Evolutionary conservation across 1,140 invertebrate genomes (phyloP).

Genomic region (Apolygus lucorum): DNA sequence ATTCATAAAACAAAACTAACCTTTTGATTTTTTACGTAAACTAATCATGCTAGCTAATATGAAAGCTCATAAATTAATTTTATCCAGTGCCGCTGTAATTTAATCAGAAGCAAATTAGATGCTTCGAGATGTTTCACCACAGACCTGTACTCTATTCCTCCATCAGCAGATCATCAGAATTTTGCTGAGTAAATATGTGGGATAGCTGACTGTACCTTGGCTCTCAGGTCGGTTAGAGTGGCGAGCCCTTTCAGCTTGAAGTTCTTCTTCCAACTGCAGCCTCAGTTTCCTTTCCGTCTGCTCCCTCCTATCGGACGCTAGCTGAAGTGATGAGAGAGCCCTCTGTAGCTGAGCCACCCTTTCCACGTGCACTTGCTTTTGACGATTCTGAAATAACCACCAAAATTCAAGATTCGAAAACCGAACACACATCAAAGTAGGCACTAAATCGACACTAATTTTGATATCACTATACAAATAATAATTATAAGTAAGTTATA

Average conservation of each 20-base stretch:
- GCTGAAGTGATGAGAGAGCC: conserved; percentile 71
- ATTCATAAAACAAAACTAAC: too few species aligned
- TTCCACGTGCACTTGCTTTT: conserved; percentile 78
- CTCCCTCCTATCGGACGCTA: conserved; percentile 72
- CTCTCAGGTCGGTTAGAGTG: conserved; percentile 32
- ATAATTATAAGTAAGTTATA: conserved; percentile 13
- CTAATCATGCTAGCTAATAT: too few species aligned
- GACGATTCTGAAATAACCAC: conserved; percentile 50
- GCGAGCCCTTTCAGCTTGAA: conserved; percentile 53
- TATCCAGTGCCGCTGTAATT: too few species aligned
- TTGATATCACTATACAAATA: too few species aligned
- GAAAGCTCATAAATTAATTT: too few species aligned
- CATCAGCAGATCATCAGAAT: too few species aligned
- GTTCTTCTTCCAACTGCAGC: conserved; percentile 68
- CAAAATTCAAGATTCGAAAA: neutral
- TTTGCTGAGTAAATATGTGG: too few species aligned
- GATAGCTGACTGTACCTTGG: conserved; percentile 30
- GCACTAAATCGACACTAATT: too few species aligned
- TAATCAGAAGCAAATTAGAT: too few species aligned
- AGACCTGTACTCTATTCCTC: too few species aligned
- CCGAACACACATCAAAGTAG: neutral
- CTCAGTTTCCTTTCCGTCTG: conserved; percentile 72
- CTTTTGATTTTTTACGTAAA: too few species aligned
- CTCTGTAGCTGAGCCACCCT: conserved; percentile 73
- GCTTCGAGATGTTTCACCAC: too few species aligned